Conservation (phyloP, 1,140 invertebrate species). For the Manduca sexta region DNA sequence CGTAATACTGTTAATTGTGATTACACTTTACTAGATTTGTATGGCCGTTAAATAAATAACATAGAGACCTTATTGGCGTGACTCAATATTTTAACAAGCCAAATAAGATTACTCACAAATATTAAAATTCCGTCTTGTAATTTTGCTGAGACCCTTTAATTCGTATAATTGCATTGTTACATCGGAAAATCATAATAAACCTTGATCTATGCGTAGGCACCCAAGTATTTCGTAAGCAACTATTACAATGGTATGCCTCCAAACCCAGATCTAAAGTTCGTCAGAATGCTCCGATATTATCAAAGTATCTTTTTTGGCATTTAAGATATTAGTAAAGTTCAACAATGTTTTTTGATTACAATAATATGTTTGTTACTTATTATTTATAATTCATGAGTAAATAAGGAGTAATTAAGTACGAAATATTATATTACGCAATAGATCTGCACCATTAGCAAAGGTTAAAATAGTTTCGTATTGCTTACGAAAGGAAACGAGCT, state of each 20-base stretch:
- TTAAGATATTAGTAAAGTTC: slow-evolving; percentile 8
- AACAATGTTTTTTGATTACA: background rate
- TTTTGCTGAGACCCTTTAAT: slow-evolving; percentile 15
- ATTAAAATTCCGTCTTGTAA: too few relatives aligned
- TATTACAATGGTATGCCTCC: slow-evolving; percentile 34
- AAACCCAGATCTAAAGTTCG: slow-evolving; percentile 27
- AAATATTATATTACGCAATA: too few relatives aligned
- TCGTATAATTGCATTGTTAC: slow-evolving; percentile 31
- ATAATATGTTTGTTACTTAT: background rate
- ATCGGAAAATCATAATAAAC: slow-evolving; percentile 35
- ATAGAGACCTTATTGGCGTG: too few relatives aligned
- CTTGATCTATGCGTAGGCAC: slow-evolving; percentile 58
- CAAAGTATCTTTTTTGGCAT: slow-evolving; percentile 10
- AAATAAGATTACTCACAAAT: background rate
- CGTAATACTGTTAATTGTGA: too few relatives aligned
- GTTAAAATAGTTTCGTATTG: too few relatives aligned
- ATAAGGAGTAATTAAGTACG: too few relatives aligned
- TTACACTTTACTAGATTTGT: too few relatives aligned
- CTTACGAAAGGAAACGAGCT: too few relatives aligned
- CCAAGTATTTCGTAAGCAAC: slow-evolving; percentile 46
- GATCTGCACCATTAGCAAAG: too few relatives aligned
- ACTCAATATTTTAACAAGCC: too few relatives aligned
- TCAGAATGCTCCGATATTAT: slow-evolving; percentile 27
- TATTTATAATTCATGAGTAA: too few relatives aligned
- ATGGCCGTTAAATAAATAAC: too few relatives aligned